Conservation (phyloP, 1,140 invertebrate genomes). For the Drosophila kohkoa region DNA sequence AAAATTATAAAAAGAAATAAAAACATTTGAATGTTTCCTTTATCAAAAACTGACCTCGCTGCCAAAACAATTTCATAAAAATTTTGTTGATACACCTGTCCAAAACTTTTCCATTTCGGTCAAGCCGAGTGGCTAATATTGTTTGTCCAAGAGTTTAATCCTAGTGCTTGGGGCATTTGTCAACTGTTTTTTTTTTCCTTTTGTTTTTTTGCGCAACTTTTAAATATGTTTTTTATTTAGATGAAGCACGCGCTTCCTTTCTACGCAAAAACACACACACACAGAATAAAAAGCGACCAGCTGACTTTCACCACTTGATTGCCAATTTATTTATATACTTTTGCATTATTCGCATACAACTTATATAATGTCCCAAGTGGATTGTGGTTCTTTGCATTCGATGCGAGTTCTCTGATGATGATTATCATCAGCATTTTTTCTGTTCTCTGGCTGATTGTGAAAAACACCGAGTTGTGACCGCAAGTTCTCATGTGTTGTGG, state of each 20-base stretch:
- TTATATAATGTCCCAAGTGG: constrained; percentile 54
- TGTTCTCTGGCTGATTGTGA: neutral
- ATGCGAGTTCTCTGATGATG: constrained; percentile 10
- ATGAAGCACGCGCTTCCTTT: constrained; percentile 3
- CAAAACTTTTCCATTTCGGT: constrained; percentile 22
- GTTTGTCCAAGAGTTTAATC: constrained; percentile 20
- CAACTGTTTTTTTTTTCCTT: constrained; percentile 16
- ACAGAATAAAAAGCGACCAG: neutral
- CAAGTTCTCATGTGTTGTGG: constrained; percentile 15
- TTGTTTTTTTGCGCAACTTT: constrained; percentile 32
- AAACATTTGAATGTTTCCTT: too few species aligned
- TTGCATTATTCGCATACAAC: constrained; percentile 8
- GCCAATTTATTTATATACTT: constrained; percentile 36
- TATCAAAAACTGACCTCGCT: neutral
- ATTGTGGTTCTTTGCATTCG: constrained; percentile 25
- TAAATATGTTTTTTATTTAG: constrained; percentile 47
- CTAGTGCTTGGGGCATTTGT: constrained; percentile 5
- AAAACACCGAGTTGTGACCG: constrained; percentile 5
- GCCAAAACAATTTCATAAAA: neutral
- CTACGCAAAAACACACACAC: too few species aligned
- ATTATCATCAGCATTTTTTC: constrained; percentile 20
- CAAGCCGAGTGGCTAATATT: constrained; percentile 29
- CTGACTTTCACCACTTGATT: constrained; percentile 35
- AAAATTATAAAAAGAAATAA: too few species aligned
- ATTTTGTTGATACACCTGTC: constrained; percentile 28